Base-by-base conservation (phyloP, 2,797 vertebrate species). In the Acipenser transmontanus region DNA sequence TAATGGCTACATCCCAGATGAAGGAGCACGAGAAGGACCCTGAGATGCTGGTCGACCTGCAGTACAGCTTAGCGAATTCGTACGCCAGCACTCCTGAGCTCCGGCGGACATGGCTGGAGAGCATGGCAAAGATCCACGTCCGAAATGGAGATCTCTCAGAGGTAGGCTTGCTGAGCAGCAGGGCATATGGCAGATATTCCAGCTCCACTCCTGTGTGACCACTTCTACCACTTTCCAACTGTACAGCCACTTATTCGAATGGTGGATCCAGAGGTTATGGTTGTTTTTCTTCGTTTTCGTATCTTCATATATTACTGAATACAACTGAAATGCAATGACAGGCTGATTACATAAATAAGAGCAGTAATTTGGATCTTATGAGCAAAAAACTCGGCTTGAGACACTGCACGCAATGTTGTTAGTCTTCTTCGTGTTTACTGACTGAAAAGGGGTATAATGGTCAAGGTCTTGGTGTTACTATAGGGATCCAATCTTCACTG, bases 1-100 rank as follows among this genome's bases (percentile, higher is more conserved):
- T 95, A 69, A 95, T 94, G 93, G 93, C 93, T 71, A 95, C 93
- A 0, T 92, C 93, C 4, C 93, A 95, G 82, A 95, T 95, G 93
- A 95, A 95, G 68, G 93, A 95, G 75, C 93, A 95, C 0, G 93
- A 95, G 77, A 94, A 94, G 67, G 93, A 95, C 73, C 92, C 93
- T 0, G 93, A 95, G 77, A 95, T 94, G 93, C 82, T 95, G 63
- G 93, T 93, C 72, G 93, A 95, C 66, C 91, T 95, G 62, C 93
- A 95, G 67, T 93, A 94, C 80, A 95, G 93, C 75, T 81, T 95
- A 8, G 93, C 93, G 50, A 95, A 94, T 68, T 94, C 93, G 1
- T 95, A 95, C 0, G 93, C 93, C 50, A 94, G 93, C 78, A 95
- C 92, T 0, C 93, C 93, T 0, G 93, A 95, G 73, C 77, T 95